Evolutionary conservation across 2,797 vertebrate genomes (phyloP).

Genomic region (Clarias laeviceps): DNA sequence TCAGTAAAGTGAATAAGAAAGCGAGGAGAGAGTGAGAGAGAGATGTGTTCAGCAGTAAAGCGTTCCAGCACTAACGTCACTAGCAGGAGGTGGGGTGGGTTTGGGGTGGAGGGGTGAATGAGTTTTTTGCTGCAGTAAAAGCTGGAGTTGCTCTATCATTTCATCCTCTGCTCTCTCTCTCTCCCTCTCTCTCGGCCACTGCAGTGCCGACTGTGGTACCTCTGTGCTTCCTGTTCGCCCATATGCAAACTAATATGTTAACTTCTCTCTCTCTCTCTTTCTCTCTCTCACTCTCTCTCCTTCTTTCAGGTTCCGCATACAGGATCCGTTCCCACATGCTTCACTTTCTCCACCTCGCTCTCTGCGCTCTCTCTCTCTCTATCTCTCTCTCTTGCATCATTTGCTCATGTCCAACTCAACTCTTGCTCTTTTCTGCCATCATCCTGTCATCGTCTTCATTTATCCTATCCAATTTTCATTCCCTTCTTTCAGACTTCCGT

Average conservation of each 20-base stretch:
- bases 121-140: conserved; percentile 79
- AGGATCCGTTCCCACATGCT: conserved; percentile 1
- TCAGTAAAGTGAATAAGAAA: conserved; percentile 15
- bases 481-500: not conserved
- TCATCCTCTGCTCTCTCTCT: conserved; percentile 29
- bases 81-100: conserved; percentile 28
- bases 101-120: conserved; percentile 42
- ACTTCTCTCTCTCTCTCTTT: conserved; percentile 13
- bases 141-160: conserved; percentile 58
- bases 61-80: conserved; percentile 60
- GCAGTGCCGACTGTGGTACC: conserved; percentile 29
- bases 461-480: not conserved
- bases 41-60: conserved; percentile 44
- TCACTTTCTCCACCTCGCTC: conserved; percentile 7
- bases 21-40: conserved; percentile 26
- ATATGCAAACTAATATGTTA: conserved; percentile 31
- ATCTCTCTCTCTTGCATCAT: conserved; percentile 71
- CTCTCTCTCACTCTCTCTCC: conserved; percentile 47
- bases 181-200: conserved; percentile 11
- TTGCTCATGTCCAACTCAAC: conserved; percentile 24
- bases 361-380: conserved; percentile 48
- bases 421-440: conserved; percentile 25
- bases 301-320: not conserved
- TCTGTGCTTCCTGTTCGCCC: conserved; percentile 25
- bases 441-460: not conserved